Base-by-base conservation (phyloP, 2,113 vertebrate genomes). In the Lota lota region DNA sequence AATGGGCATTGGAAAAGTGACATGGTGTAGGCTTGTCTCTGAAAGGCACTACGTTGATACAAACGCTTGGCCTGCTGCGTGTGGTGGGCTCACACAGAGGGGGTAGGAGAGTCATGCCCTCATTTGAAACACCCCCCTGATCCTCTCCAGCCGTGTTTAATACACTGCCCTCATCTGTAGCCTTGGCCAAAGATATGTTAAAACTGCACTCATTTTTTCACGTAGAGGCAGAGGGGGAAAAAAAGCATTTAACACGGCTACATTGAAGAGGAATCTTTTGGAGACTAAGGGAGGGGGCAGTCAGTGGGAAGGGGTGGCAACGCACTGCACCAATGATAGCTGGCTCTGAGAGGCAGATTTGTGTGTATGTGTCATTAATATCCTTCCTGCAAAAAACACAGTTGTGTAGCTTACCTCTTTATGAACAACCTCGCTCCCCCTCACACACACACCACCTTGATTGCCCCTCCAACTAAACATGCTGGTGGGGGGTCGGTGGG, bases 121-220 rank as follows among this genome's bases (percentile, higher is more conserved):
- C 64, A 73, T 74, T 54, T 69, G 72, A 73, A 73, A 68, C 63
- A 77, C 77, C 68, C 57, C 61, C 73, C n/a, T 70, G 76, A 75
- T 65, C 75, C 85, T 80, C 67, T 82, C 7, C 51, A 73, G 61
- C 70, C 50, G 47, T 79, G 78, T 74, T 71, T 61, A 74, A 81
- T 73, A 53, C 56, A 61, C 24, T 7, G 67, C 60, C 40, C 8
- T 47, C 40, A 10, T 47, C 40, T 47, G 40, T 47, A 47, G 40
- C 40, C 8, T 14, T 10, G 40, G 40, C 40, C 40, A 11, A 47
- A 10, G 40, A 47, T 61, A 40, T 10, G 14, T 58, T 73, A 36
- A 66, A 66, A 69, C 4, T 58, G 28, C 21, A 79, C 22, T 58
- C 20, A 17, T 76, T 69, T 47, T 17, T 66, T 24, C 40, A 47